These are phyloP conservation scores for Luperina testacea DNA, from an alignment of 2,888 invertebrate species.

Conservation along the genomic window DNA sequence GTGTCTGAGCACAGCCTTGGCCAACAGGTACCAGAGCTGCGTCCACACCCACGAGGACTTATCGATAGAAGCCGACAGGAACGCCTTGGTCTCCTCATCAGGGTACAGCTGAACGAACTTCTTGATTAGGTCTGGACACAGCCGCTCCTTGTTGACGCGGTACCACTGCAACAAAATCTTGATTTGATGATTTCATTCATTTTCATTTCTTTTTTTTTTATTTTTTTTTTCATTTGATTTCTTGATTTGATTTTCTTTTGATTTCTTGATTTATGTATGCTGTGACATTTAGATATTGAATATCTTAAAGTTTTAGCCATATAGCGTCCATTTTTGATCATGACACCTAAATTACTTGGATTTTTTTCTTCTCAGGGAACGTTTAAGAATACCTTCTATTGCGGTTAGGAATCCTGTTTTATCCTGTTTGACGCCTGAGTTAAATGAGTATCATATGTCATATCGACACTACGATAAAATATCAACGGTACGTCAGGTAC, in stretches of 20 bases:
- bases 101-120: slow-evolving; percentile 92
- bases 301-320: background rate
- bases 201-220: no score
- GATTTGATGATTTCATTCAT: background rate
- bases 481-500: background rate
- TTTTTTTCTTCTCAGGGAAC: background rate
- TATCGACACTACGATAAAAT: background rate
- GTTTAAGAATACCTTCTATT: background rate
- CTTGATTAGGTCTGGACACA: slow-evolving; percentile 89
- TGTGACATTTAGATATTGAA: background rate
- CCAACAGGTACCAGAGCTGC: slow-evolving; percentile 97
- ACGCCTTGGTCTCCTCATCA: slow-evolving; percentile 93
- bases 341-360: no score
- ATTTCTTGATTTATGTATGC: background rate
- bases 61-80: slow-evolving; percentile 93
- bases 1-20: slow-evolving; percentile 95
- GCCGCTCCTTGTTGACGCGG: slow-evolving; percentile 89
- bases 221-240: no score
- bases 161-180: slow-evolving; percentile 92
- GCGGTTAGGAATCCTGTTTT: background rate
- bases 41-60: slow-evolving; percentile 96
- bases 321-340: background rate
- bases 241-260: background rate
- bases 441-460: background rate
- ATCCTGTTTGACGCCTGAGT: background rate